Evolutionary conservation across 2,888 invertebrate species (phyloP).

Genomic region (Cyrtodaria siliqua): DNA sequence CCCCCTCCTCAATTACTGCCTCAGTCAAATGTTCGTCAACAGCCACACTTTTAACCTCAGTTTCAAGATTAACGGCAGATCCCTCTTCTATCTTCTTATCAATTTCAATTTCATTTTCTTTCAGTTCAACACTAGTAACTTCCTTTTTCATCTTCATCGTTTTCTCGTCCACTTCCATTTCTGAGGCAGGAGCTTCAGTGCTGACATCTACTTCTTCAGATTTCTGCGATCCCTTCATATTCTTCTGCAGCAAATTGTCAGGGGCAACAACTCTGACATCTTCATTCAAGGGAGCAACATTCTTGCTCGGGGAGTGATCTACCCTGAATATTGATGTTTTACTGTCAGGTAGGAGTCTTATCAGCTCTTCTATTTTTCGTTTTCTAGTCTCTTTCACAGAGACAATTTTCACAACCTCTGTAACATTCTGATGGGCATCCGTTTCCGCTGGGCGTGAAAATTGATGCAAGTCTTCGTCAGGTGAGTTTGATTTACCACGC

Average conservation of each 20-base stretch:
- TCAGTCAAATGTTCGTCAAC: not conserved
- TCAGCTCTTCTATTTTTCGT: slow-evolving; percentile 60
- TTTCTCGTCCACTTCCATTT: not conserved
- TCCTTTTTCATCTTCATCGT: not conserved
- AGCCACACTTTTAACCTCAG: slow-evolving; percentile 1
- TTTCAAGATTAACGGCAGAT: slow-evolving; percentile 18
- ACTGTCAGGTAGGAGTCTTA: slow-evolving; percentile 57
- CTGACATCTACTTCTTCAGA: not conserved
- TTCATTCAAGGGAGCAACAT: not conserved
- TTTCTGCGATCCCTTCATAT: not conserved
- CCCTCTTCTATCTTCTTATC: slow-evolving; percentile 7
- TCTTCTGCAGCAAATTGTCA: not conserved
- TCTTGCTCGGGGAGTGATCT: slow-evolving; percentile 10
- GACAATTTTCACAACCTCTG: slow-evolving; percentile 34
- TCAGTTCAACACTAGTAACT: not conserved
- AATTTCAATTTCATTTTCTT: not conserved
- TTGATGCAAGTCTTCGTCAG: slow-evolving; percentile 34
- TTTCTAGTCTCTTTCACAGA: slow-evolving; percentile 52
- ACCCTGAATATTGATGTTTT: slow-evolving; percentile 44
- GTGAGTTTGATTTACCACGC: not conserved
- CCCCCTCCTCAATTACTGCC: slow-evolving; percentile 6
- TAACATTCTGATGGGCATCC: slow-evolving; percentile 12
- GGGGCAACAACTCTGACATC: not conserved
- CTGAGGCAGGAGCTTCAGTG: not conserved
- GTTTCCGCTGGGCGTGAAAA: slow-evolving; percentile 17